Percentiles rank a stretch among this genome's conserved stretches.
Evolutionary conservation across 2,888 invertebrate species (phyloP).

Genomic region (Mesochorus sp.): DNA sequence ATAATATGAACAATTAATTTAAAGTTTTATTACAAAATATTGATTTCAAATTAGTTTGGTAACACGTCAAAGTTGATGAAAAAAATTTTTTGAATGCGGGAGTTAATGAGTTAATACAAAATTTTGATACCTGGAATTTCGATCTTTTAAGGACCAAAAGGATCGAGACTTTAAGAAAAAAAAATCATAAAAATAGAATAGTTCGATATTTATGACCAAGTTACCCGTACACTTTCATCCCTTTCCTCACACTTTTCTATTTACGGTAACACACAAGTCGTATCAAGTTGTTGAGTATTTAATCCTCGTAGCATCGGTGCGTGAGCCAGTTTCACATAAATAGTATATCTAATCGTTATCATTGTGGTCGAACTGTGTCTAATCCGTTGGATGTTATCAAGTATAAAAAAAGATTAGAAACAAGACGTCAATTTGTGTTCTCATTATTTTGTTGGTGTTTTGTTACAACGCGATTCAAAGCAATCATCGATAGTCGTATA

Average conservation of each 20-base stretch:
- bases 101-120: too few relatives aligned
- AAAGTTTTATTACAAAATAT: too few relatives aligned
- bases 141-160: too few relatives aligned
- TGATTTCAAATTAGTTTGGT: too few relatives aligned
- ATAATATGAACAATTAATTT: neutral
- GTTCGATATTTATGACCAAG: too few relatives aligned
- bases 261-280: neutral
- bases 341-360: neutral
- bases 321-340: neutral
- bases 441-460: neutral
- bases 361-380: neutral
- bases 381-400: neutral
- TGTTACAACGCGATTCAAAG: neutral
- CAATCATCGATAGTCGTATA: neutral
- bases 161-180: neutral
- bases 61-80: too few relatives aligned
- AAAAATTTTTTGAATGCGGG: too few relatives aligned
- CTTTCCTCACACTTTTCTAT: neutral
- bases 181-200: neutral
- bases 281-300: neutral
- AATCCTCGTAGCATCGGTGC: neutral
- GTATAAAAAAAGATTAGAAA: constrained; percentile 7
- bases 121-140: too few relatives aligned
- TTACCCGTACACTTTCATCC: too few relatives aligned
- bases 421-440: neutral